A percentile compares a stretch with the other conserved stretches of the same genome.
Evolutionary conservation across 2,113 vertebrate species (phyloP).

Genomic region (Malurus melanocephalus): DNA sequence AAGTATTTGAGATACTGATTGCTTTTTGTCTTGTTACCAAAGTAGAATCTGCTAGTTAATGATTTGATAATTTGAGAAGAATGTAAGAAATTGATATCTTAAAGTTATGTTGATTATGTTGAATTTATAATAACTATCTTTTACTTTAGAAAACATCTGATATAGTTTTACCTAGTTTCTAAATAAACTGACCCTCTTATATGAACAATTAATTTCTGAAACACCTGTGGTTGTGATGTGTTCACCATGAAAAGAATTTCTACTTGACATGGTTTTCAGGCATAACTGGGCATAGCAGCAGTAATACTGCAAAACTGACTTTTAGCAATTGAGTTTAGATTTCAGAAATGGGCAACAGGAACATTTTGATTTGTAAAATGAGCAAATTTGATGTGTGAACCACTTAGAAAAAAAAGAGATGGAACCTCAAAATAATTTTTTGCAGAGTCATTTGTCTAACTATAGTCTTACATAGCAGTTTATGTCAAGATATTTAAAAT

Average conservation of each 20-base stretch:
- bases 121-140: not conserved
- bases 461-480: not conserved
- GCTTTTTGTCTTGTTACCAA: not conserved
- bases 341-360: not conserved
- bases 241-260: not conserved
- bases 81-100: not conserved
- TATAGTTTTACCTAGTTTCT: not conserved
- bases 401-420: not conserved
- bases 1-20: not conserved
- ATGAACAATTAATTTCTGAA: not conserved
- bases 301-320: not conserved
- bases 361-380: not conserved
- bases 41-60: not conserved
- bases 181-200: not conserved
- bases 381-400: not conserved
- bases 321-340: not conserved
- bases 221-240: not conserved
- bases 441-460: not conserved
- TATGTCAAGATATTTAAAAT: conserved; percentile 11
- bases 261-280: not conserved
- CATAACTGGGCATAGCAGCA: not conserved
- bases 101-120: not conserved
- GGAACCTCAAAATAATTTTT: not conserved
- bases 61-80: not conserved
- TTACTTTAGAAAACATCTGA: not conserved